phyloP scores from a whole-genome alignment of 1,140 invertebrate species.

The Sogatella furcifera region DNA sequence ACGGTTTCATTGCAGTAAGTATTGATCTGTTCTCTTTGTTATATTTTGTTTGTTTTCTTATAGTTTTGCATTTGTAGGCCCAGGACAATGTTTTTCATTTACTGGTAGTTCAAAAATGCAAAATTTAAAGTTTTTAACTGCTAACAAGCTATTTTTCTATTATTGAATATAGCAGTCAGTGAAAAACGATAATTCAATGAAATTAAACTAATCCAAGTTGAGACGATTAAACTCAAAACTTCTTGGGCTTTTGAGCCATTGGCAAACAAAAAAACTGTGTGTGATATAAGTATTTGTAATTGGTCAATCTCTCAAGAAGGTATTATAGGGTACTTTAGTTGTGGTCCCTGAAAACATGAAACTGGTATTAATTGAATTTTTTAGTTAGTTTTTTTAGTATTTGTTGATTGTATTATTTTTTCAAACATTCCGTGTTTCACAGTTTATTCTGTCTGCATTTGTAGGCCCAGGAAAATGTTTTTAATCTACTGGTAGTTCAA shows the following conservation, averaged over 20 bases:
- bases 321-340: no score
- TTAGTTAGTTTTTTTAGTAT: no score
- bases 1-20: constrained; percentile 93
- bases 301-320: no score
- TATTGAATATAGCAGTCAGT: background rate
- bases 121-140: background rate
- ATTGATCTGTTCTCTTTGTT: background rate
- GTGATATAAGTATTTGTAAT: no score
- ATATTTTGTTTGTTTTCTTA: background rate
- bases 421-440: no score
- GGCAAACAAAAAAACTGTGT: no score
- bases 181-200: background rate
- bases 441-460: background rate
- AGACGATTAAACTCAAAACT: no score
- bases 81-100: background rate
- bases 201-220: no score
- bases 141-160: background rate
- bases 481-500: background rate
- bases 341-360: no score
- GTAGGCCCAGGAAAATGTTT: background rate
- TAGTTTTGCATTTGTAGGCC: background rate
- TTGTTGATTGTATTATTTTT: background rate
- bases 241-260: no score
- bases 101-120: background rate
- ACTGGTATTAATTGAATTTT: no score